Evolutionary conservation across 2,797 vertebrate genomes (phyloP).

Genomic region (Antennarius maculatus): DNA sequence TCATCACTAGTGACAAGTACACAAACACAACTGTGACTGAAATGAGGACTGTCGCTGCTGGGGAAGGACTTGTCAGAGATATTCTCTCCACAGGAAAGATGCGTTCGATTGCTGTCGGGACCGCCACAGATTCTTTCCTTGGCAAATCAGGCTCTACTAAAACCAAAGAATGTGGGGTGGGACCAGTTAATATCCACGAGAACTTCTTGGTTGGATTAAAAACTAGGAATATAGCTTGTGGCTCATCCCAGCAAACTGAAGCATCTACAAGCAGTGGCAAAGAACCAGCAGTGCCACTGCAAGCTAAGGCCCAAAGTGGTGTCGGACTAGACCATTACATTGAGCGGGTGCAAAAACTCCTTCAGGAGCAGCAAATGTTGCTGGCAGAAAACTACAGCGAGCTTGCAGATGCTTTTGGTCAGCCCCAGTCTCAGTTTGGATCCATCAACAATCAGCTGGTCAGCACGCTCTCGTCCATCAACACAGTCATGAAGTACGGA

Average conservation of each 20-base stretch:
- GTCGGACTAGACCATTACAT: constrained; percentile 93
- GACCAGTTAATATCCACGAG: constrained; percentile 86
- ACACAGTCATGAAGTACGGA: constrained; percentile 91
- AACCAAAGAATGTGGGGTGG: constrained; percentile 92
- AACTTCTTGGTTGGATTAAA: constrained; percentile 94
- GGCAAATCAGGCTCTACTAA: constrained; percentile 69
- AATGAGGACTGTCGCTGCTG: constrained; percentile 85
- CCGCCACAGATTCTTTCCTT: constrained; percentile 72
- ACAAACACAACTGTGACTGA: constrained; percentile 86
- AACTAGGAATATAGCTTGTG: constrained; percentile 94
- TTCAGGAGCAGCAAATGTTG: constrained; percentile 95
- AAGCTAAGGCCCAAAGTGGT: constrained; percentile 48
- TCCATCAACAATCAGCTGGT: constrained; percentile 95
- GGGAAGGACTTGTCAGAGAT: constrained; percentile 94
- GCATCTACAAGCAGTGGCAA: constrained; percentile 68
- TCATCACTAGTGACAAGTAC: constrained; percentile 83
- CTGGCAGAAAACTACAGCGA: constrained; percentile 97
- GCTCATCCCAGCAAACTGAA: constrained; percentile 75
- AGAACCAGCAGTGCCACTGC: constrained; percentile 51
- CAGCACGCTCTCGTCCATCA: constrained; percentile 94
- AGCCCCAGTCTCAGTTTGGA: constrained; percentile 94
- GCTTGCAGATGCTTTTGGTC: constrained; percentile 93
- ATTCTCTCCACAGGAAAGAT: constrained; percentile 76
- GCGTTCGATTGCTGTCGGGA: constrained; percentile 91
- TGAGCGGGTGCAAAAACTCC: constrained; percentile 91